Conservation (phyloP, 2,888 invertebrate species). For the Drosophila antonietae region DNA sequence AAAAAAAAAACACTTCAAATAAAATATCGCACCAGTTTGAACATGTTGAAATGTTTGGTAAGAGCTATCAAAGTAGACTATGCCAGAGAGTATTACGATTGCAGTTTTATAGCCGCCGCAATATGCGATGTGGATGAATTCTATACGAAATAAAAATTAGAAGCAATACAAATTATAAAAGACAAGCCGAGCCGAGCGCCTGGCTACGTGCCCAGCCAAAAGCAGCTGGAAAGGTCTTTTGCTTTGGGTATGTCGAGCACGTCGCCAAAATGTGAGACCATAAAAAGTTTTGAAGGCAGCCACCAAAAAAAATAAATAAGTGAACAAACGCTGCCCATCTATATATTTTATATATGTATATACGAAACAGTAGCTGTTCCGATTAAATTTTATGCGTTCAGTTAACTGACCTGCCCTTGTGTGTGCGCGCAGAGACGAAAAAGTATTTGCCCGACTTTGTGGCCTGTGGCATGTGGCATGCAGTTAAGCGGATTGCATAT, state of each 20-base stretch:
- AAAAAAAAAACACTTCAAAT: background rate
- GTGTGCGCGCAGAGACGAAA: no score
- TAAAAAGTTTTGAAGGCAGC: constrained; percentile 66
- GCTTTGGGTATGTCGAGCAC: constrained; percentile 60
- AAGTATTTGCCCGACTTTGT: background rate
- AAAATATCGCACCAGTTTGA: constrained; percentile 71
- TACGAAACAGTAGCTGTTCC: constrained; percentile 35
- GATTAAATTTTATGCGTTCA: constrained; percentile 44
- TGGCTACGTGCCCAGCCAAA: constrained; percentile 29
- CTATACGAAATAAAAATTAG: constrained; percentile 26
- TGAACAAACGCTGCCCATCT: background rate
- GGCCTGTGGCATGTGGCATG: background rate
- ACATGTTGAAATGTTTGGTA: constrained; percentile 71
- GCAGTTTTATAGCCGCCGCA: constrained; percentile 73
- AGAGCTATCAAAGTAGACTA: constrained; percentile 71
- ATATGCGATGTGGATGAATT: constrained; percentile 33
- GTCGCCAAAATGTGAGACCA: constrained; percentile 58
- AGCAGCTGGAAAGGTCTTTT: constrained; percentile 31
- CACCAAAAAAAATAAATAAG: constrained; percentile 12
- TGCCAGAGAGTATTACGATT: constrained; percentile 13
- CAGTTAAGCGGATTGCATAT: constrained; percentile 33
- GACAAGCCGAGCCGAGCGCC: constrained; percentile 2
- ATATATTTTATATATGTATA: background rate
- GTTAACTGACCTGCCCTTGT: constrained; percentile 65
- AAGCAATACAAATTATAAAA: constrained; percentile 38